Evolutionary conservation across 53 echinoderm and acorn worm genomes (phyloP).

Genomic region (Hippasteria phrygiana): DNA sequence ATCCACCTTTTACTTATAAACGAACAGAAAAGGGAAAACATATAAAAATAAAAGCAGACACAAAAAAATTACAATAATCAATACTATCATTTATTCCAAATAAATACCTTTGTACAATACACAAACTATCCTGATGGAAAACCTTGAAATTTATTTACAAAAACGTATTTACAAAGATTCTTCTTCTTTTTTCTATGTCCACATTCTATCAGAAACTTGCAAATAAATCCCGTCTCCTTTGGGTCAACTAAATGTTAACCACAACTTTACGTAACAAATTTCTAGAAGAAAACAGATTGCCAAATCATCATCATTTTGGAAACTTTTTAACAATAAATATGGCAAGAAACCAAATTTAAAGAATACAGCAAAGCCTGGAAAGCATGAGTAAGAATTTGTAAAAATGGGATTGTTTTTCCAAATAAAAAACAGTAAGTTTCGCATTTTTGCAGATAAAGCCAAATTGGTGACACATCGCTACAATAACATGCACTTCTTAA

Average conservation of each 20-base stretch:
- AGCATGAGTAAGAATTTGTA: background rate
- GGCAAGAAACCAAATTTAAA: conserved; percentile 4
- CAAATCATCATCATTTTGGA: background rate
- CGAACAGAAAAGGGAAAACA: background rate
- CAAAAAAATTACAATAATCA: background rate
- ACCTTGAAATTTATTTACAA: background rate
- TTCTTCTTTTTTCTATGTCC: too few relatives aligned
- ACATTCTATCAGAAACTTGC: too few relatives aligned
- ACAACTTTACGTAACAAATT: background rate
- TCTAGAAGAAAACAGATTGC: background rate
- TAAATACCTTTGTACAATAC: conserved; percentile 19
- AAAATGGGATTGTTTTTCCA: too few relatives aligned
- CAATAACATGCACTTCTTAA: too few relatives aligned
- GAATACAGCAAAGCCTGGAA: background rate
- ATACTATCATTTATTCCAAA: conserved; percentile 38
- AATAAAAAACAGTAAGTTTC: too few relatives aligned
- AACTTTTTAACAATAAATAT: conserved; percentile 16
- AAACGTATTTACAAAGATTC: conserved; percentile 1
- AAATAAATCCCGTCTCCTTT: background rate
- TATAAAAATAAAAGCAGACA: background rate
- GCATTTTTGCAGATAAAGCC: too few relatives aligned
- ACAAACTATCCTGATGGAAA: background rate
- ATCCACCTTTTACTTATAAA: too few relatives aligned
- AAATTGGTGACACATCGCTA: too few relatives aligned
- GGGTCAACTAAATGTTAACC: background rate